Percentiles rank a stretch among this genome's conserved stretches.
Conservation (phyloP, 2,113 vertebrate genomes). For the Lycaon pictus region DNA sequence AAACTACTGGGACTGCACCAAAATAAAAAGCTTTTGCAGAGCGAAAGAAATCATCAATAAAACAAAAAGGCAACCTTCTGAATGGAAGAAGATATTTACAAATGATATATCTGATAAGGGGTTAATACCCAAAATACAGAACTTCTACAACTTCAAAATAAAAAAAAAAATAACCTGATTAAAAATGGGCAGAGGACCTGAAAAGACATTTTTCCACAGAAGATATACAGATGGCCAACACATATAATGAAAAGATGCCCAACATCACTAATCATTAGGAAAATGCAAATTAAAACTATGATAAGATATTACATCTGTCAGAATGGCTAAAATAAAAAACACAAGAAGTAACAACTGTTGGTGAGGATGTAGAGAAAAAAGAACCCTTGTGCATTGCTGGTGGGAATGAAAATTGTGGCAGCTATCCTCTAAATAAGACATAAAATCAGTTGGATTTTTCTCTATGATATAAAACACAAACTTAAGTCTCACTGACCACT, state of each 20-base stretch:
- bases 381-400: not conserved
- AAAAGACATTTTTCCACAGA: not conserved
- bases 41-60: not conserved
- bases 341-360: not conserved
- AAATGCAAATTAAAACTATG: not conserved
- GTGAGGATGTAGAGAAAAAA: not conserved
- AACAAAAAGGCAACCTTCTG: not conserved
- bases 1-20: not conserved
- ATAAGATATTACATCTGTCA: not conserved
- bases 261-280: not conserved
- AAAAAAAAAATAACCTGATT: not conserved
- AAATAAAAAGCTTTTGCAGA: not conserved
- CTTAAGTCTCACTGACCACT: not conserved
- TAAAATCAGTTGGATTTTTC: not conserved
- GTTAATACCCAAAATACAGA: not conserved
- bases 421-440: conserved; percentile 22
- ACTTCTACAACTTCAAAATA: not conserved
- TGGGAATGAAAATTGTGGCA: not conserved
- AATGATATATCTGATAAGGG: not conserved
- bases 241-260: not conserved
- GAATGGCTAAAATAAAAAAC: not conserved
- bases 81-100: not conserved
- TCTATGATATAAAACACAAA: not conserved
- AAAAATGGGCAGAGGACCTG: not conserved
- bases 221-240: not conserved